Evolutionary conservation across 2,888 invertebrate genomes (phyloP).

Genomic region (Drosophila sordidula): DNA sequence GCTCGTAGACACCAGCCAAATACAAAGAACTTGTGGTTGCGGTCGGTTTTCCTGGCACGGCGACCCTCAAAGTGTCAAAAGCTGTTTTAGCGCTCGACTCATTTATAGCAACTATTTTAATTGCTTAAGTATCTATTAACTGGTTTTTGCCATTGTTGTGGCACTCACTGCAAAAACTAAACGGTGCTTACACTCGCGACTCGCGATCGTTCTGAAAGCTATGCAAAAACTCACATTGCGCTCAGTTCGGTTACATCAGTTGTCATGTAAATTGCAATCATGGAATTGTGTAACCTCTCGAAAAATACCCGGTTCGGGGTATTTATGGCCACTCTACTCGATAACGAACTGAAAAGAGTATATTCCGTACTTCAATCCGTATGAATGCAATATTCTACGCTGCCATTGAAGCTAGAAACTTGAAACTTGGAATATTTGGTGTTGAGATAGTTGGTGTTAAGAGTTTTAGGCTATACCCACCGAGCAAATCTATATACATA

Average conservation of each 20-base stretch:
- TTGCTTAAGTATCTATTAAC: slow-evolving; percentile 13
- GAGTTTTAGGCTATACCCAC: no score
- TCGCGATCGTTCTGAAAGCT: slow-evolving; percentile 1
- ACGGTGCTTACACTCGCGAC: slow-evolving; percentile 3
- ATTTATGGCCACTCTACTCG: not conserved
- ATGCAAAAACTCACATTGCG: not conserved
- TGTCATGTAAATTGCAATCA: no score
- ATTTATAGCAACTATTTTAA: slow-evolving; percentile 24
- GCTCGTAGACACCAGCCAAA: not conserved
- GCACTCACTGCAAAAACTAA: not conserved
- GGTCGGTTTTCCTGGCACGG: slow-evolving; percentile 15
- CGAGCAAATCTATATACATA: no score
- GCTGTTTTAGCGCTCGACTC: slow-evolving; percentile 1
- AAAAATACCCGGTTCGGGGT: not conserved
- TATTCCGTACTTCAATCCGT: no score
- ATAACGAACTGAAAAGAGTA: no score
- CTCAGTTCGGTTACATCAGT: no score
- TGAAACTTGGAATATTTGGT: no score
- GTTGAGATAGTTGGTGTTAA: no score
- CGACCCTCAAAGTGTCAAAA: slow-evolving; percentile 20
- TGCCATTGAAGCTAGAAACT: no score
- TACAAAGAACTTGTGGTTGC: slow-evolving; percentile 13
- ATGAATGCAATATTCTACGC: no score
- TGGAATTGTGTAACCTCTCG: no score
- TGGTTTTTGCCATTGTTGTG: slow-evolving; percentile 11